phyloP scores from a whole-genome alignment of 1,140 invertebrate species.

The Papilio glaucus region DNA sequence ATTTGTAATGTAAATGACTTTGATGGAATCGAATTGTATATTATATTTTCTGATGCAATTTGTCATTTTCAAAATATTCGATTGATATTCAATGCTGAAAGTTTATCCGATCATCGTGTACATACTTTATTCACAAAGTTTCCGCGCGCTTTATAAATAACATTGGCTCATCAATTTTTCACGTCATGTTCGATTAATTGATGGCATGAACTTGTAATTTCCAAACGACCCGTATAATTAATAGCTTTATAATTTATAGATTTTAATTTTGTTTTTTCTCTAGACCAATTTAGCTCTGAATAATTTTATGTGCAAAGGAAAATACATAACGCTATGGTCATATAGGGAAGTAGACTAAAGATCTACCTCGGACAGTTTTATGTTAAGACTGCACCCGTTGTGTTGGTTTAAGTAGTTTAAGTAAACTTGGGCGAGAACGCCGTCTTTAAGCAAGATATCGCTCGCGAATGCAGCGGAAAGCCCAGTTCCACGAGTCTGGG shows the following conservation, averaged over 20 bases:
- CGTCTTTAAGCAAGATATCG: too few species aligned
- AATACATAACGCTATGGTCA: too few species aligned
- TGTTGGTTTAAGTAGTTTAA: too few species aligned
- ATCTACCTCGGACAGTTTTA: too few species aligned
- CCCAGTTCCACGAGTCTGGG: too few species aligned
- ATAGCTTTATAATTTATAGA: neutral
- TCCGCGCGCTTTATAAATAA: conserved; percentile 14
- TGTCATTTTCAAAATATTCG: neutral
- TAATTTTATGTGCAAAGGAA: too few species aligned
- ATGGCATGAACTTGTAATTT: conserved; percentile 19
- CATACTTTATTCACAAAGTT: conserved; percentile 18
- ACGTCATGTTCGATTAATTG: conserved; percentile 21
- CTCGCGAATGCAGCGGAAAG: too few species aligned
- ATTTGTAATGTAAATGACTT: too few species aligned
- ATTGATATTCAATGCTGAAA: neutral
- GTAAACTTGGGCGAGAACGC: too few species aligned
- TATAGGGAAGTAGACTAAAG: too few species aligned
- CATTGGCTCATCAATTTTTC: conserved; percentile 26
- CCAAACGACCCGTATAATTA: conserved; percentile 17
- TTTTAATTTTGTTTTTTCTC: conserved; percentile 2
- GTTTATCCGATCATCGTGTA: conserved; percentile 13
- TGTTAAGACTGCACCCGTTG: too few species aligned
- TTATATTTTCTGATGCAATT: neutral
- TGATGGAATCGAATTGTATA: too few species aligned
- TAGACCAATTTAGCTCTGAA: neutral